A percentile compares a stretch with the other conserved stretches of the same genome.
Evolutionary conservation across 1,140 invertebrate species (phyloP).

Genomic region (Tetranychus urticae): DNA sequence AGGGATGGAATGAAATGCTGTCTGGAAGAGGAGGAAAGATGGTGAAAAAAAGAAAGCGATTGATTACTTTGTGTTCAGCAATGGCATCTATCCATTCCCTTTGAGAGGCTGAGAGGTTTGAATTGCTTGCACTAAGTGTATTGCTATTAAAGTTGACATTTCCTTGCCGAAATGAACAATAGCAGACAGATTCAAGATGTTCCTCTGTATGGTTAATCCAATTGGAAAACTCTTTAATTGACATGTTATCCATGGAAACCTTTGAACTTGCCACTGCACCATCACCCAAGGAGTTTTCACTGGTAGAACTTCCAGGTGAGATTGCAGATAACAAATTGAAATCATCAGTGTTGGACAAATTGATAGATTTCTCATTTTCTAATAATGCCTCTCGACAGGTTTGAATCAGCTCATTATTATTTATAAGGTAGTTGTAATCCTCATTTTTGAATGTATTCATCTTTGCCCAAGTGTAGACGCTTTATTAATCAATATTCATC

Average conservation of each 20-base stretch:
- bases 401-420: constrained; percentile 4
- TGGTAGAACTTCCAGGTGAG: too few relatives aligned
- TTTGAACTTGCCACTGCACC: too few relatives aligned
- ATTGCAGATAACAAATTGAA: too few relatives aligned
- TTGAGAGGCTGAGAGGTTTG: background rate
- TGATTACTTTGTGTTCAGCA: background rate
- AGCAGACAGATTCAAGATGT: constrained; percentile 5
- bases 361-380: too few relatives aligned
- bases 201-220: constrained; percentile 4
- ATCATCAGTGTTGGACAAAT: too few relatives aligned
- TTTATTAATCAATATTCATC: too few relatives aligned
- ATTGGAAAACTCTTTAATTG: constrained; percentile 4
- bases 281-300: too few relatives aligned
- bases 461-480: too few relatives aligned
- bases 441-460: constrained; percentile 4
- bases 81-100: background rate
- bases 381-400: constrained; percentile 3
- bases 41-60: too few relatives aligned
- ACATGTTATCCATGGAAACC: background rate
- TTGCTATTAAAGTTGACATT: too few relatives aligned
- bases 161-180: constrained; percentile 1
- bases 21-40: too few relatives aligned
- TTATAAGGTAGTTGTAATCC: constrained; percentile 7
- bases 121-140: background rate
- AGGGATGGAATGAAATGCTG: too few relatives aligned